Conservation (phyloP, 2,113 vertebrate genomes). For the Corythoichthys intestinalis region DNA sequence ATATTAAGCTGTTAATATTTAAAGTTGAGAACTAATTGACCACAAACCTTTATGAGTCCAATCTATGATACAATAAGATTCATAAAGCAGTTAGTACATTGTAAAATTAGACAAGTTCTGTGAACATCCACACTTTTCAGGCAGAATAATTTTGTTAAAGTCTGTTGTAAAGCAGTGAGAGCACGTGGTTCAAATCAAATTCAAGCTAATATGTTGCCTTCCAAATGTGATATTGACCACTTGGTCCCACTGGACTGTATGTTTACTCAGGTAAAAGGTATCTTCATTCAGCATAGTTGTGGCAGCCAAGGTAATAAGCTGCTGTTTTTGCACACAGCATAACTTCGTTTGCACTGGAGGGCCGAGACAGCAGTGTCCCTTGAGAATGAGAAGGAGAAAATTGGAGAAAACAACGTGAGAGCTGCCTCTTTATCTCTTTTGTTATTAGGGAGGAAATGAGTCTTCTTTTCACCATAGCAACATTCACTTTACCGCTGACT, state of each 20-base stretch:
- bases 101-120: neutral
- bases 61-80: neutral
- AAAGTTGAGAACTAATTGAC: neutral
- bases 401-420: constrained; percentile 5
- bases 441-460: constrained; percentile 28
- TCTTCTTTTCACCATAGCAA: constrained; percentile 10
- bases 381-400: constrained; percentile 6
- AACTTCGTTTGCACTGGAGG: constrained; percentile 8
- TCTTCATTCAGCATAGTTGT: neutral
- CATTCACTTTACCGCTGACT: constrained; percentile 2
- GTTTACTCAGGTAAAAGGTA: neutral
- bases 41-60: neutral
- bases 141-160: neutral
- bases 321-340: constrained; percentile 26
- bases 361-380: constrained; percentile 1
- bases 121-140: neutral
- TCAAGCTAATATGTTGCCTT: neutral
- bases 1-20: neutral
- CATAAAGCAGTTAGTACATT: neutral
- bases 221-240: neutral
- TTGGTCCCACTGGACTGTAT: constrained; percentile 8
- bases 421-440: constrained; percentile 8
- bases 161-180: neutral
- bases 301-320: constrained; percentile 8
- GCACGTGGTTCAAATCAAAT: neutral